phyloP scores from a whole-genome alignment of 2,113 vertebrate species.

The Phalacrocorax carbo region DNA sequence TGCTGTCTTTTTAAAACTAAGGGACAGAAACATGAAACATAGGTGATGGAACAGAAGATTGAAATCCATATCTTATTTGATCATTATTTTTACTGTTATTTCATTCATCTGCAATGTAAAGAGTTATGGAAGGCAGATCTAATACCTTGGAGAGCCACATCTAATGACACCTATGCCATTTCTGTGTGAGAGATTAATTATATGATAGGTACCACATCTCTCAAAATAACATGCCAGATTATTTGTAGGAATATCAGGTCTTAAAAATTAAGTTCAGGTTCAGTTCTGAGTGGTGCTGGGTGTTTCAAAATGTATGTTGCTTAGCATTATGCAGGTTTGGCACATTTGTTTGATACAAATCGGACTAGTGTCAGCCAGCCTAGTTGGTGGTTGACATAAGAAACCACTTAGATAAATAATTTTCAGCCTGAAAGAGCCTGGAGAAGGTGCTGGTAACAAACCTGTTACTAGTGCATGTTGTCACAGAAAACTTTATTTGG shows the following conservation, averaged over 20 bases:
- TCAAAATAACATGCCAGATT: neutral
- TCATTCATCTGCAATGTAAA: neutral
- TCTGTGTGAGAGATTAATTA: neutral
- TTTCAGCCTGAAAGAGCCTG: neutral
- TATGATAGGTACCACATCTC: neutral
- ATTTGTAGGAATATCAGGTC: neutral
- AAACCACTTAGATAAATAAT: neutral
- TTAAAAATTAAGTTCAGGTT: neutral
- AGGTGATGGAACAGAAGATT: neutral
- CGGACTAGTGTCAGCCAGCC: neutral
- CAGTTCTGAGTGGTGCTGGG: neutral
- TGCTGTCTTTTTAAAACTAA: neutral
- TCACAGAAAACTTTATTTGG: neutral
- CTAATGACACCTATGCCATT: neutral
- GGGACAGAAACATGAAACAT: neutral
- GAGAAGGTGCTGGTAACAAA: neutral
- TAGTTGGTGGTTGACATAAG: neutral
- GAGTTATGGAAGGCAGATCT: neutral
- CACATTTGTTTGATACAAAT: neutral
- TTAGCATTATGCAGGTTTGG: neutral
- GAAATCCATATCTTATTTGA: neutral
- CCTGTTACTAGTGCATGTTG: neutral
- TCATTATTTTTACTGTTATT: neutral
- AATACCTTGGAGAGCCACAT: neutral
- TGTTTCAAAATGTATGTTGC: neutral